Evolutionary conservation across 35 echinoderm and acorn worm genomes (phyloP), one percentile per base, ranked within the genome.

Genomic region (Strongylocentrotus purpuratus): DNA sequence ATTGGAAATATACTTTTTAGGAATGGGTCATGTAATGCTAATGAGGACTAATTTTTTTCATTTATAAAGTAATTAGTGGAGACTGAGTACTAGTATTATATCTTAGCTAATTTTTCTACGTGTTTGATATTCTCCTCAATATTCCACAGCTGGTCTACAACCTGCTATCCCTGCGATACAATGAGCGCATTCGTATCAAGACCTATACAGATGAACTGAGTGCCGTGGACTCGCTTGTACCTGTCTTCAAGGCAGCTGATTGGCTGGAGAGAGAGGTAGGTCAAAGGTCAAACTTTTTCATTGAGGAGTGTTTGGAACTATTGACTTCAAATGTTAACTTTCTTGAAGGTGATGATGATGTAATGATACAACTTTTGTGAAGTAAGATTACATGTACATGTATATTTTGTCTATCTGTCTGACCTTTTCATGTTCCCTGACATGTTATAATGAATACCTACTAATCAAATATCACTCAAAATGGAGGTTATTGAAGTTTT

Each of bases 251-350:
- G 88, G 95, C 96, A 55, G 97, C 98, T 50, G 97, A 99, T 61
- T 99, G 98, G 97, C 96, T 96, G 95, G 98, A 99, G 90, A 95
- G 98, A 95, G 98, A 99, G 98, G 98, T 99, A 95, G 86, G 98
- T 90, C 32, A 78, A 58, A 88, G 22, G 87, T 88, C 11, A n/a
- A n/a, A 55, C 15, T 55, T 15, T 55, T 2, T 55, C 35, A 1
- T 41, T 41, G 35, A 41, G 3, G 8, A 55, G 50, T 55, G 50
- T 55, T 55, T 12, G 50, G 50, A 55, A 55, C 50, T 55, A 55
- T 10, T 55, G 50, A 55, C 50, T 55, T 55, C 50, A 55, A 55
- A 55, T 55, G 50, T 55, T 14, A 55, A 6, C 15, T 55, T 41
- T 41, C 35, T 41, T 55, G 50, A 13, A 55, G 10, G 50, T 55